These are phyloP conservation scores for Sebastes itinus DNA, from an alignment of 2,797 vertebrate species.

Conservation along the genomic window DNA sequence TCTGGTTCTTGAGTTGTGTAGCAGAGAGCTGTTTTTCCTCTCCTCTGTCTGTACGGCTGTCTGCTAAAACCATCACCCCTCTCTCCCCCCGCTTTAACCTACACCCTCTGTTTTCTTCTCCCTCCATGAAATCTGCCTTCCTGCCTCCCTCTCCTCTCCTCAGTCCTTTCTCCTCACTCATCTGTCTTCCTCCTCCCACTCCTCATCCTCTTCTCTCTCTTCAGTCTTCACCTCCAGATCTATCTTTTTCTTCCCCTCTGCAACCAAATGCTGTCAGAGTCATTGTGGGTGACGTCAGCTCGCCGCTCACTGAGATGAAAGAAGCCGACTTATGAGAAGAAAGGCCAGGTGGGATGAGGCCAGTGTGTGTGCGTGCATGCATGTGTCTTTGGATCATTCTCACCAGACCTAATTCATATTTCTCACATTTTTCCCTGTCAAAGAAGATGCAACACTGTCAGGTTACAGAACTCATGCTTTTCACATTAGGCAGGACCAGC, in stretches of 20 bases:
- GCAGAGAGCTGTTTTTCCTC: slow-evolving; percentile 59
- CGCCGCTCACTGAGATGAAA: slow-evolving; percentile 45
- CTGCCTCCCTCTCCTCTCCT: background rate
- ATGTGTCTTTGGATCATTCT: slow-evolving; percentile 2
- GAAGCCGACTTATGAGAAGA: slow-evolving; percentile 15
- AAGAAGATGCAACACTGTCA: background rate
- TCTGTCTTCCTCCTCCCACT: slow-evolving; percentile 11
- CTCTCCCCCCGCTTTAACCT: slow-evolving; percentile 14
- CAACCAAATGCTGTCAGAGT: slow-evolving; percentile 38
- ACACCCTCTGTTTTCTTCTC: slow-evolving; percentile 41
- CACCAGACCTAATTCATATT: background rate
- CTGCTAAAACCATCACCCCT: slow-evolving; percentile 77
- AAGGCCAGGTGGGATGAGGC: background rate
- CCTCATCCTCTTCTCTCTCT: background rate
- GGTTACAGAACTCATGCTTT: background rate
- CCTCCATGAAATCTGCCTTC: slow-evolving; percentile 9
- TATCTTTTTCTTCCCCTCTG: slow-evolving; percentile 6
- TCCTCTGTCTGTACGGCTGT: slow-evolving; percentile 36
- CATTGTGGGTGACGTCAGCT: slow-evolving; percentile 48
- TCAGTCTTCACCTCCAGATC: slow-evolving; percentile 16
- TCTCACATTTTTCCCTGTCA: background rate
- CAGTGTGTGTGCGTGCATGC: background rate
- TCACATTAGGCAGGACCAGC: background rate
- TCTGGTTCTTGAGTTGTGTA: slow-evolving; percentile 22
- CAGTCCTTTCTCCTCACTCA: background rate